Conservation (phyloP, 2,888 invertebrate species). For the Dioctria rufipes region DNA sequence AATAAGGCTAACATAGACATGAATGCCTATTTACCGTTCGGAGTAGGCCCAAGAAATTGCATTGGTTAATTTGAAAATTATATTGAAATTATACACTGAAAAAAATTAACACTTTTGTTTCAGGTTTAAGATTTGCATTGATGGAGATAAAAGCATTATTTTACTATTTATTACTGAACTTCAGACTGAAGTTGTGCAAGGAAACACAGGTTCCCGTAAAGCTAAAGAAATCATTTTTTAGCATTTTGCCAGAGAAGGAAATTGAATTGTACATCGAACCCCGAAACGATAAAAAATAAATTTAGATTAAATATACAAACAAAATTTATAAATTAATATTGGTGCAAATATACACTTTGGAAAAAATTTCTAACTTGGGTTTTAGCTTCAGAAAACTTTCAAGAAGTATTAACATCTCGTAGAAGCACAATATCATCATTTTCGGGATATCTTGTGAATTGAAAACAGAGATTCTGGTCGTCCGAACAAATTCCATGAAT, state of each 20-base stretch:
- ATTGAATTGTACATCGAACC: slow-evolving; percentile 58
- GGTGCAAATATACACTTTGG: no score
- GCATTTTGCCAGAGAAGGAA: slow-evolving; percentile 54
- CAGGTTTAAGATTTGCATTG: slow-evolving; percentile 55
- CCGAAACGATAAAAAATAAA: background rate
- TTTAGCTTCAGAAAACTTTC: no score
- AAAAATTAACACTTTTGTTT: background rate
- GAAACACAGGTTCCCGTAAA: slow-evolving; percentile 54
- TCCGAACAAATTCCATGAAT: no score
- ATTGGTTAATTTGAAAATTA: slow-evolving; percentile 70
- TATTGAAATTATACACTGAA: no score
- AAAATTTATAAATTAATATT: no score
- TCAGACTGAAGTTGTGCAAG: slow-evolving; percentile 46
- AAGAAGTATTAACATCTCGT: no score
- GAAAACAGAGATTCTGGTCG: no score
- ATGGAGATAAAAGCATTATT: slow-evolving; percentile 54
- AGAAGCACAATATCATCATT: no score
- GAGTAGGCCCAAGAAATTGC: slow-evolving; percentile 76
- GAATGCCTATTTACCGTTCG: slow-evolving; percentile 74
- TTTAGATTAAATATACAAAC: no score
- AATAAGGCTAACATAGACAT: slow-evolving; percentile 69
- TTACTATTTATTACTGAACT: slow-evolving; percentile 52
- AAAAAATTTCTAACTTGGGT: no score
- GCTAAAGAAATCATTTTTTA: slow-evolving; percentile 1
- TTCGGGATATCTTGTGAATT: no score